Conservation (phyloP, 1,140 invertebrate genomes). For the Drosophila leontia region DNA sequence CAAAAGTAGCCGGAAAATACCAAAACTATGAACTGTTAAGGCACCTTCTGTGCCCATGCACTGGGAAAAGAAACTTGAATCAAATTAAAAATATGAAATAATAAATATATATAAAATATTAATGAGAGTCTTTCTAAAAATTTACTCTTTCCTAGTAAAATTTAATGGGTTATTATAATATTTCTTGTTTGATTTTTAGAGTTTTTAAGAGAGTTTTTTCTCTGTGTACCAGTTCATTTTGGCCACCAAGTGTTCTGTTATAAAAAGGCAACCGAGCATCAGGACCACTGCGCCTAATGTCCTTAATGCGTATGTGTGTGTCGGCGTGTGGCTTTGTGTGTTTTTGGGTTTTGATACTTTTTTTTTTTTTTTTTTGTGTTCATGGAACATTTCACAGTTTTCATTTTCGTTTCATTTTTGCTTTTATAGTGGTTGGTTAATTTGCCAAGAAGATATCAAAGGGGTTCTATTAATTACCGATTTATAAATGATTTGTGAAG, state of each 20-base stretch:
- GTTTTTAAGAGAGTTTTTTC: neutral
- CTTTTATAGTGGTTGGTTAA: constrained; percentile 14
- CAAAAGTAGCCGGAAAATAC: constrained; percentile 22
- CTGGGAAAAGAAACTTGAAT: too few relatives aligned
- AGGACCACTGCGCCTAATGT: constrained; percentile 34
- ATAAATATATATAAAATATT: too few relatives aligned
- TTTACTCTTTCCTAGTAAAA: too few relatives aligned
- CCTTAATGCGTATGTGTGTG: constrained; percentile 43
- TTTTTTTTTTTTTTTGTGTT: constrained; percentile 8
- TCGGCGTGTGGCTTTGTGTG: constrained; percentile 19
- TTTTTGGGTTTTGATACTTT: constrained; percentile 22
- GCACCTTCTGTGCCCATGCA: constrained; percentile 48
- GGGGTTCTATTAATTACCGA: neutral
- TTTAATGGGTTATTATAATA: too few relatives aligned
- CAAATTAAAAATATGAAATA: too few relatives aligned
- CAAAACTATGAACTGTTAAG: constrained; percentile 72
- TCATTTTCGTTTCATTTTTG: constrained; percentile 63
- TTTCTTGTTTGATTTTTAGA: too few relatives aligned
- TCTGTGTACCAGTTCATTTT: constrained; percentile 12
- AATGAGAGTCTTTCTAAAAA: too few relatives aligned
- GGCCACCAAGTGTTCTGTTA: constrained; percentile 58
- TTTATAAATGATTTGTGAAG: too few relatives aligned
- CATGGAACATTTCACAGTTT: constrained; percentile 64
- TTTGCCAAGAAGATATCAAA: neutral
- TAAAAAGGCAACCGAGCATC: constrained; percentile 76